A percentile compares a stretch with the other conserved stretches of the same genome.
These are phyloP conservation scores for Fistularia commersonii DNA, from an alignment of 2,797 vertebrate genomes.

Conservation along the genomic window DNA sequence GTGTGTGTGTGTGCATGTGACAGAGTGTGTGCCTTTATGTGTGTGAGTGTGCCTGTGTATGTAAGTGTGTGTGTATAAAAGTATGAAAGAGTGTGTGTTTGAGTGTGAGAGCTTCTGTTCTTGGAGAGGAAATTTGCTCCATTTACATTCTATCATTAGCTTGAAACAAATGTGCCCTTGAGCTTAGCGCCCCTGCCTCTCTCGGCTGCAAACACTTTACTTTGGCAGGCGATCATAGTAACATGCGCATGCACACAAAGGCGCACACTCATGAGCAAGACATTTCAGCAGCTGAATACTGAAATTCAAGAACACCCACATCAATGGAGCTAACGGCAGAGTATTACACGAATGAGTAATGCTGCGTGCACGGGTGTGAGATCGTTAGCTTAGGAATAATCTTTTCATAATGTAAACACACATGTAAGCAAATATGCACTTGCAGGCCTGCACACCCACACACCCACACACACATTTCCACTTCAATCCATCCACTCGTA, in stretches of 20 bases:
- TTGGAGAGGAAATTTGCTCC: constrained; percentile 82
- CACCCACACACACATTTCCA: constrained; percentile 12
- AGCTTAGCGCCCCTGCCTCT: constrained; percentile 74
- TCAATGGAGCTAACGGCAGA: constrained; percentile 34
- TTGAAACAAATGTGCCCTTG: constrained; percentile 92
- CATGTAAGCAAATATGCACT: constrained; percentile 12
- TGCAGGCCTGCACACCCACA: too few species aligned
- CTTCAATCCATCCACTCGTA: constrained; percentile 14
- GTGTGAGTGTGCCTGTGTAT: too few species aligned
- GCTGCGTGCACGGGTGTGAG: constrained; percentile 24
- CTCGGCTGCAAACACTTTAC: constrained; percentile 78
- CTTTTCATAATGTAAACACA: constrained; percentile 52
- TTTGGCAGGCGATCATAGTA: constrained; percentile 76
- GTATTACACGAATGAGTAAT: constrained; percentile 41
- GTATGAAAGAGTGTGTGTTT: constrained; percentile 27
- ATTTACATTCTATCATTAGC: constrained; percentile 97
- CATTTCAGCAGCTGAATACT: constrained; percentile 38
- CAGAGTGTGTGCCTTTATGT: too few species aligned
- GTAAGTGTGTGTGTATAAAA: constrained; percentile 29
- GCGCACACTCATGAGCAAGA: constrained; percentile 21
- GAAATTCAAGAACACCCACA: constrained; percentile 41
- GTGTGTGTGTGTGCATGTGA: constrained; percentile 35
- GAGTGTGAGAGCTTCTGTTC: constrained; percentile 67
- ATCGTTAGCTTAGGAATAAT: constrained; percentile 56
- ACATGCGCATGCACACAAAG: constrained; percentile 15